These are phyloP conservation scores for Poliocrania exsul DNA, from an alignment of 2,797 vertebrate genomes.

Conservation along the genomic window DNA sequence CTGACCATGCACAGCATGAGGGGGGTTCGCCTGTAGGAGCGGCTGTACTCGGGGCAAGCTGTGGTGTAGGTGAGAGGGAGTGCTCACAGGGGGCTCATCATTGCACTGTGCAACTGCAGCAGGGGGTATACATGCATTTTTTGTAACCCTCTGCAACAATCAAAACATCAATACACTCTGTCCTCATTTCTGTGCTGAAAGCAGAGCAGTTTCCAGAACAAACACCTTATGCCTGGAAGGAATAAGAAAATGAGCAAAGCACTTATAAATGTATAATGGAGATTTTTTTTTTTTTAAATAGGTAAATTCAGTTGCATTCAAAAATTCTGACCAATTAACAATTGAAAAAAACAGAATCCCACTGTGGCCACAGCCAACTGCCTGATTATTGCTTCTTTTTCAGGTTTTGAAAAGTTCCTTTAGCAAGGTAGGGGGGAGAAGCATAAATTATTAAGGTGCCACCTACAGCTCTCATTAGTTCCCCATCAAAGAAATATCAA, in stretches of 20 bases:
- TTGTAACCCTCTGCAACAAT: background rate
- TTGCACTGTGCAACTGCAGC: background rate
- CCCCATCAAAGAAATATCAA: background rate
- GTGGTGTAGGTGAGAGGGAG: background rate
- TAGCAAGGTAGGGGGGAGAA: background rate
- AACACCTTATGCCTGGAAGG: background rate
- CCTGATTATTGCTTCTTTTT: background rate
- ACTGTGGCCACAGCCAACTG: background rate
- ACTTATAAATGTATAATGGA: background rate
- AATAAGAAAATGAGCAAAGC: background rate
- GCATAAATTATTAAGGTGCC: background rate
- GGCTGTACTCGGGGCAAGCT: background rate
- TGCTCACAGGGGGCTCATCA: background rate
- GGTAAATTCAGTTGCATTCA: background rate
- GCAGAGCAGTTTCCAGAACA: background rate
- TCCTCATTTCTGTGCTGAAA: background rate
- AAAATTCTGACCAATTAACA: background rate
- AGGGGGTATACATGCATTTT: fast-evolving
- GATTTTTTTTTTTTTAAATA: background rate
- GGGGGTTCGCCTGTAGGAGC: background rate
- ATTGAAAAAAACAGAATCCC: background rate
- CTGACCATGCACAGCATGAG: background rate
- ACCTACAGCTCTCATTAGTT: background rate
- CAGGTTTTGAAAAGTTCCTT: background rate
- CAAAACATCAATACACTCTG: background rate